Base-by-base conservation (phyloP, 2,113 vertebrate genomes). In the Varanus komodoensis region DNA sequence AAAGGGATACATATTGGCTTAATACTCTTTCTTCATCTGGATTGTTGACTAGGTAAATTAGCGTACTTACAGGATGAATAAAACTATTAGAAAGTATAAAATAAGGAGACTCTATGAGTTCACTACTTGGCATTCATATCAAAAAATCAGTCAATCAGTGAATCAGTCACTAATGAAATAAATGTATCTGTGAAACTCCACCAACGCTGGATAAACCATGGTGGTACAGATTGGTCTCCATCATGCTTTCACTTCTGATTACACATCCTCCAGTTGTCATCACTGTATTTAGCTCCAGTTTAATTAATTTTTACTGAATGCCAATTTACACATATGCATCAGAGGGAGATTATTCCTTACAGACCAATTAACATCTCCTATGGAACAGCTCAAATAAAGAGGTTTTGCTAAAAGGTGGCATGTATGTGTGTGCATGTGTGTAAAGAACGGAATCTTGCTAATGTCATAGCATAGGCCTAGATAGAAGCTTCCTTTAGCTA, bases 331-430 rank as follows among this genome's bases (percentile, higher is more conserved):
- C 19, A 83, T 5, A 0, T 71, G 32, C 21, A 85, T 7, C 84
- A 57, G 86, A 50, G 79, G 0, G 67, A 90, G 25, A 86, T 86
- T 71, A 86, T 69, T 80, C 23, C 75, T 86, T 38, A 71, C 38
- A 38, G 61, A 77, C 34, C 29, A 69, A 89, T 61, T 86, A 85
- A 5, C 74, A 77, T 84, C 6, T 69, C 75, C 64, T 69, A 32
- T 68, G 83, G 73, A 68, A 90, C n/a, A 86, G 1, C 83, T 83
- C 32, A 78, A 61, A 15, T 5, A 14, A 86, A 73, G 0, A 64
- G 0, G 48, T 64, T 93, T 89, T 89, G 23, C 48, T 50, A 6
- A 86, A 44, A 85, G 27, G 0, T 57, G 3, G 50, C 0, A 6
- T 34, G 80, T 8, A 14, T 71, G 8, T 88, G 23, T 82, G 68